Evolutionary conservation across 2,888 invertebrate species (phyloP).

Genomic region (Hypsopygia costalis): DNA sequence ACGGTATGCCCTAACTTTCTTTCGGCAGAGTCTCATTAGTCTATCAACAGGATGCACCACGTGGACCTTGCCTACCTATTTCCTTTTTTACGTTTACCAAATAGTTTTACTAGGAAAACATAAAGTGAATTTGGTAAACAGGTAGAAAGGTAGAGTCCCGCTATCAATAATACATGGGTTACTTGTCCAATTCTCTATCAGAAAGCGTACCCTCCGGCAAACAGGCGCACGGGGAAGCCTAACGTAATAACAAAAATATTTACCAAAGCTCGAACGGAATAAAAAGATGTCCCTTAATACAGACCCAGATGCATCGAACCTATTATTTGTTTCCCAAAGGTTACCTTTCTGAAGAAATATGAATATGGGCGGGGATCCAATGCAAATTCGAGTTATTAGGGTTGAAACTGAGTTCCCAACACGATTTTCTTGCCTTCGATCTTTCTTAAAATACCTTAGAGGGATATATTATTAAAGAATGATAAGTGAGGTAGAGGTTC

Average conservation of each 20-base stretch:
- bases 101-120: slow-evolving; percentile 7
- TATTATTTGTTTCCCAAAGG: slow-evolving; percentile 73
- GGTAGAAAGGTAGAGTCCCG: slow-evolving; percentile 20
- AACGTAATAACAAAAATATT: slow-evolving; percentile 76
- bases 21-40: no score
- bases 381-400: slow-evolving; percentile 60
- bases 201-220: slow-evolving; percentile 43
- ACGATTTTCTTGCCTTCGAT: slow-evolving; percentile 54
- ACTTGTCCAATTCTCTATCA: slow-evolving; percentile 52
- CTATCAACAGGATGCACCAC: no score
- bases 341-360: slow-evolving; percentile 55
- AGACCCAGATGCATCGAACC: slow-evolving; percentile 68
- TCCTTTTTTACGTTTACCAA: no score
- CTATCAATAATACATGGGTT: slow-evolving; percentile 54
- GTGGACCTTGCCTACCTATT: no score
- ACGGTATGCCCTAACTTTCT: no score
- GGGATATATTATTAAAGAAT: slow-evolving; percentile 65
- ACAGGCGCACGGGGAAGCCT: slow-evolving; percentile 39
- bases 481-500: slow-evolving; percentile 45
- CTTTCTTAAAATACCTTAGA: slow-evolving; percentile 51
- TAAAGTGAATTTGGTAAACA: slow-evolving; percentile 15
- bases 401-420: slow-evolving; percentile 39
- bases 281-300: slow-evolving; percentile 77
- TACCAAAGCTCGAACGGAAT: slow-evolving; percentile 69
- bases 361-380: slow-evolving; percentile 42